These are phyloP conservation scores for Trissoscelio sp. DNA, from an alignment of 2,888 invertebrate species.

Conservation along the genomic window DNA sequence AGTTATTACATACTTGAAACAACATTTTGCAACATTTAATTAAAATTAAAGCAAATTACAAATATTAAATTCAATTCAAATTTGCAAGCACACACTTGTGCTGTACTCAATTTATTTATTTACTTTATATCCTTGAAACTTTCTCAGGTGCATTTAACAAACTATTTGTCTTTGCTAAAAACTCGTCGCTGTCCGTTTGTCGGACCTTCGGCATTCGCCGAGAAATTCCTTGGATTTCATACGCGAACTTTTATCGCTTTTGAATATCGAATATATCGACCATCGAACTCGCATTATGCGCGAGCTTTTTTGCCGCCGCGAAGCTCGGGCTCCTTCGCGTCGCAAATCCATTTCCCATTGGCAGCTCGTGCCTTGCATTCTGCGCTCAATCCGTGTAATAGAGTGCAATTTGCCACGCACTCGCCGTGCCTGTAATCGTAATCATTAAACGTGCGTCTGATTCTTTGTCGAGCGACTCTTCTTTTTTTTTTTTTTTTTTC, in stretches of 20 bases:
- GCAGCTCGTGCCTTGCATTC: slow-evolving; percentile 39
- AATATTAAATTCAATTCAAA: too few species aligned
- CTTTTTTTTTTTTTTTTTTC: slow-evolving; percentile 12
- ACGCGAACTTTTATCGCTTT: slow-evolving; percentile 38
- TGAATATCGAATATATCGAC: slow-evolving; percentile 29
- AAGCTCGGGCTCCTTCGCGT: slow-evolving; percentile 7
- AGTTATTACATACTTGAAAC: too few species aligned
- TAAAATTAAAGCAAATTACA: too few species aligned
- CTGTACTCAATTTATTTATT: too few species aligned
- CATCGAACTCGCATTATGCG: slow-evolving; percentile 16
- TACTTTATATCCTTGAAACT: too few species aligned
- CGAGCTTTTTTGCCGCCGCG: slow-evolving; percentile 23
- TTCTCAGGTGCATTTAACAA: not conserved
- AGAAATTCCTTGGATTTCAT: slow-evolving; percentile 22
- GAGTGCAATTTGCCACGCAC: slow-evolving; percentile 37
- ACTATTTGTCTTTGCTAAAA: not conserved
- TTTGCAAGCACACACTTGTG: too few species aligned
- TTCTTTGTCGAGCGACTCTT: slow-evolving; percentile 20
- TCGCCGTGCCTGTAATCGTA: slow-evolving; percentile 38
- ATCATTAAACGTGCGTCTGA: slow-evolving; percentile 39
- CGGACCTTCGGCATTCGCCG: slow-evolving; percentile 1
- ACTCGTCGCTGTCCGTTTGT: not conserved
- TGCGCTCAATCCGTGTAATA: slow-evolving; percentile 42
- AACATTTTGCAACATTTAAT: too few species aligned
- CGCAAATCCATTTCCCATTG: slow-evolving; percentile 40